Evolutionary conservation across 2,888 invertebrate species (phyloP).

Genomic region (Nudaria mundana): DNA sequence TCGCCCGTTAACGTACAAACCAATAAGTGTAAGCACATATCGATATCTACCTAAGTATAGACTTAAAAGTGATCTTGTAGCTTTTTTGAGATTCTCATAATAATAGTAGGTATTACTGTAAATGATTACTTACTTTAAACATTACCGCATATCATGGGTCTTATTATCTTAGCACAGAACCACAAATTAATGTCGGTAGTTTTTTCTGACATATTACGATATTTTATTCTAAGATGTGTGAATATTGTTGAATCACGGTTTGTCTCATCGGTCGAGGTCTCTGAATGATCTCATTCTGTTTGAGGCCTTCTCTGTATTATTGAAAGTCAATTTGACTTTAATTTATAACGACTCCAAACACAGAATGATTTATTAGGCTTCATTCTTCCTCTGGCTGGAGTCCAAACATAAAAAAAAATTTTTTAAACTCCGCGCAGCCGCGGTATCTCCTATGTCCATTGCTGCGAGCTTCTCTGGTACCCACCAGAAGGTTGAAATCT

Average conservation of each 20-base stretch:
- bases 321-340: slow-evolving; percentile 40
- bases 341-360: slow-evolving; percentile 19
- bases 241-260: slow-evolving; percentile 56
- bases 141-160: slow-evolving; percentile 14
- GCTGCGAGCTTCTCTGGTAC: too few species aligned
- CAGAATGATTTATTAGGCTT: too few species aligned
- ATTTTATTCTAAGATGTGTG: slow-evolving; percentile 31
- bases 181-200: slow-evolving; percentile 23
- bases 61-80: too few species aligned
- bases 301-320: slow-evolving; percentile 48
- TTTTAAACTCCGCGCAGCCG: too few species aligned
- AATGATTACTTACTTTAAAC: slow-evolving; percentile 20
- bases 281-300: slow-evolving; percentile 63
- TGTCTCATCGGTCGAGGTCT: slow-evolving; percentile 65
- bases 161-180: slow-evolving; percentile 15
- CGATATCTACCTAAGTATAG: too few species aligned
- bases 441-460: too few species aligned
- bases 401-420: too few species aligned
- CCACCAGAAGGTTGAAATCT: too few species aligned
- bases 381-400: too few species aligned
- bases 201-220: slow-evolving; percentile 23
- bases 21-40: too few species aligned
- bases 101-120: slow-evolving; percentile 18
- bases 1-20: too few species aligned
- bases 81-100: too few species aligned